A percentile compares a stretch with the other conserved stretches of the same genome.
These are phyloP conservation scores for Pampusana beccarii DNA, from an alignment of 2,113 vertebrate species.

Conservation along the genomic window DNA sequence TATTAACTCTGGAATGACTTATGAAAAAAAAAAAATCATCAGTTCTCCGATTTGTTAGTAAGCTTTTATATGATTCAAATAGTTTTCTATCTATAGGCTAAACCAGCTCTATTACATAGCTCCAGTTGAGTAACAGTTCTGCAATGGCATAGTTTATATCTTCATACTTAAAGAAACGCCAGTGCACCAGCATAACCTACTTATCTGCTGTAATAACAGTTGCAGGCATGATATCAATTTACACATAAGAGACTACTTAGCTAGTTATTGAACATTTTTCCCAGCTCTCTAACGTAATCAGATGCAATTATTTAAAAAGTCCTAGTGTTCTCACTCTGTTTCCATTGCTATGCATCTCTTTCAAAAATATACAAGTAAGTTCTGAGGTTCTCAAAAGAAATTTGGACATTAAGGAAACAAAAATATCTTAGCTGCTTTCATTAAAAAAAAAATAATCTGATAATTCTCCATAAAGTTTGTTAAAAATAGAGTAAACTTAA, in stretches of 20 bases:
- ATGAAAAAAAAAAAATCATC: not conserved
- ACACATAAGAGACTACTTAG: not conserved
- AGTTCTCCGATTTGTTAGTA: not conserved
- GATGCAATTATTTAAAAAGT: not conserved
- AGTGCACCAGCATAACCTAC: not conserved
- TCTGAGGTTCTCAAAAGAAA: not conserved
- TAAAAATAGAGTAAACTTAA: not conserved
- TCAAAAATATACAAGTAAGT: not conserved
- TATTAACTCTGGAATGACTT: not conserved
- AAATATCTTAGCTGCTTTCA: not conserved
- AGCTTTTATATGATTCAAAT: not conserved
- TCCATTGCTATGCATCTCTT: not conserved
- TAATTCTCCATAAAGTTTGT: not conserved
- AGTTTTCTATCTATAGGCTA: not conserved
- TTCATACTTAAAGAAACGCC: not conserved
- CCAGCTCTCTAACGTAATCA: not conserved
- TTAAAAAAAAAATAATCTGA: not conserved
- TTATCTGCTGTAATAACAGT: not conserved
- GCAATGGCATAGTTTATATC: not conserved
- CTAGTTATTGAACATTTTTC: not conserved
- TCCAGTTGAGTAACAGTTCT: not conserved
- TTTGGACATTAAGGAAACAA: not conserved
- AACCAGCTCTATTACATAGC: not conserved
- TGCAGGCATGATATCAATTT: not conserved
- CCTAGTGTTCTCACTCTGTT: not conserved